A percentile compares a stretch with the other conserved stretches of the same genome.
These are phyloP conservation scores for Lepidochrysops patricia DNA, from an alignment of 2,888 invertebrate species.

Conservation along the genomic window DNA sequence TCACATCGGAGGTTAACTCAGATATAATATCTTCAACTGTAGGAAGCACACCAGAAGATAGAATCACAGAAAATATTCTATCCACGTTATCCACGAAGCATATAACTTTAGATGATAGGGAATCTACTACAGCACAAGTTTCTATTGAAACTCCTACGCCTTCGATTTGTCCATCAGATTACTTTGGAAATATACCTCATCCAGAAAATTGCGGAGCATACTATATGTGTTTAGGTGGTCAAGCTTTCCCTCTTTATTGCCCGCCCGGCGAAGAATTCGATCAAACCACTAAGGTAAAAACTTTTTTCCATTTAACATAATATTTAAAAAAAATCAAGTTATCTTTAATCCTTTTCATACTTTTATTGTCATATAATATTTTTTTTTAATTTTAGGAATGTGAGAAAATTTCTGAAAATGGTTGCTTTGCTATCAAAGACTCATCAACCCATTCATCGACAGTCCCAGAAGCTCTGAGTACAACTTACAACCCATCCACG, in stretches of 20 bases:
- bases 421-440: conserved; percentile 20
- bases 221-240: conserved; percentile 35
- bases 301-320: neutral
- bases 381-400: conserved; percentile 19
- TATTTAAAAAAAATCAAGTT: neutral
- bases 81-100: neutral
- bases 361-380: neutral
- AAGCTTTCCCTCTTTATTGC: conserved; percentile 28
- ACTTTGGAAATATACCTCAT: conserved; percentile 37
- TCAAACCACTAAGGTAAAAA: conserved; percentile 2
- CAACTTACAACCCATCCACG: neutral
- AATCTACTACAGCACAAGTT: neutral
- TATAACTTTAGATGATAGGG: neutral
- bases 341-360: neutral
- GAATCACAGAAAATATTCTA: neutral
- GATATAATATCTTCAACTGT: neutral
- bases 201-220: conserved; percentile 35
- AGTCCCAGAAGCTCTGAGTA: conserved; percentile 6
- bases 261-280: conserved; percentile 24
- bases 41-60: neutral
- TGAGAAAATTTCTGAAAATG: conserved; percentile 21
- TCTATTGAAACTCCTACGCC: conserved; percentile 17
- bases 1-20: neutral
- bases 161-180: conserved; percentile 30
- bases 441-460: conserved; percentile 12